Percentiles rank a stretch among this genome's conserved stretches.
Evolutionary conservation across 1,140 invertebrate species (phyloP).

Genomic region (Ephestia elutella): DNA sequence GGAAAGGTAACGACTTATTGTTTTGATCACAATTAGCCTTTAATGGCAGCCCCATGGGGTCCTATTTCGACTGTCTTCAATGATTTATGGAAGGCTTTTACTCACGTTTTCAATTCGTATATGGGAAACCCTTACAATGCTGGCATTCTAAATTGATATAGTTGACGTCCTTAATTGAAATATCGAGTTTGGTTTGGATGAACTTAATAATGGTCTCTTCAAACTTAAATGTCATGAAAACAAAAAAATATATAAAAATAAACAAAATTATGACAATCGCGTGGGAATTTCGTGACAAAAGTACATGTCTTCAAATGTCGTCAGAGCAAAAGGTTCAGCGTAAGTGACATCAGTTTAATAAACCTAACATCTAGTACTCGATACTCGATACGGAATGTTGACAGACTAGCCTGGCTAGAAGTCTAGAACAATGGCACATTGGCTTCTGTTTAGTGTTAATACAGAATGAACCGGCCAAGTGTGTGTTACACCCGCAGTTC

Average conservation of each 20-base stretch:
- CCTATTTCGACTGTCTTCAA: slow-evolving; percentile 5
- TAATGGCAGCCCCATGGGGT: slow-evolving; percentile 20
- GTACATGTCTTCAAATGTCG: no score
- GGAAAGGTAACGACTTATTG: slow-evolving; percentile 54
- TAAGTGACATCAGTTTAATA: slow-evolving; percentile 6
- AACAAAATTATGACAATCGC: no score
- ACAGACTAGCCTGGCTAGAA: slow-evolving; percentile 32
- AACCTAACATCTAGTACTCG: slow-evolving; percentile 14
- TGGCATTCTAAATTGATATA: neutral
- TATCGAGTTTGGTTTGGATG: no score
- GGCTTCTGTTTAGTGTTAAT: slow-evolving; percentile 3
- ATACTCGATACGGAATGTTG: slow-evolving; percentile 29
- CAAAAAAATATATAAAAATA: no score
- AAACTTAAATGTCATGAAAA: no score
- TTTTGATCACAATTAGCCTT: slow-evolving; percentile 41
- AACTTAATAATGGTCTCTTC: no score
- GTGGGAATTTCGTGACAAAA: no score
- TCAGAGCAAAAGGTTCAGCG: neutral
- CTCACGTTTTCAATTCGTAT: slow-evolving; percentile 3
- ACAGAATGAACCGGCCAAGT: neutral
- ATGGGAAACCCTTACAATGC: neutral
- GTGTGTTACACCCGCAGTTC: neutral
- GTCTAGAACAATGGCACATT: slow-evolving; percentile 26
- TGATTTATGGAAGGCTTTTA: slow-evolving; percentile 1
- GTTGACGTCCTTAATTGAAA: no score